phyloP scores from a whole-genome alignment of 2,113 vertebrate genomes.

The Tapirus terrestris region DNA sequence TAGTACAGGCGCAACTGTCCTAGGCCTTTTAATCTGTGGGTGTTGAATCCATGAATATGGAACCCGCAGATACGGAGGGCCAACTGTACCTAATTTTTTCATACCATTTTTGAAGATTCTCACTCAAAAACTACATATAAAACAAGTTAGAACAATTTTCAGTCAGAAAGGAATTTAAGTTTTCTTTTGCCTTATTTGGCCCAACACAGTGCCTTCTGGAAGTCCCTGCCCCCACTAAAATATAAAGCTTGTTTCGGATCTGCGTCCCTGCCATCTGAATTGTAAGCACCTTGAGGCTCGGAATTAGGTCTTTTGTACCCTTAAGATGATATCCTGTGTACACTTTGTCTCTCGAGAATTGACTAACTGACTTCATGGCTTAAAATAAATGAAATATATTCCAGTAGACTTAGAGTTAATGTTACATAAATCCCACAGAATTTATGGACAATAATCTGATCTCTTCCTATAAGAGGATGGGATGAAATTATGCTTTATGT shows the following conservation, averaged over 20 bases:
- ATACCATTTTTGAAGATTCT: neutral
- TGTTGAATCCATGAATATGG: too few relatives aligned
- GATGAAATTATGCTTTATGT: neutral
- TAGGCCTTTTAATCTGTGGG: too few relatives aligned
- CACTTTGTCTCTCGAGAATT: neutral
- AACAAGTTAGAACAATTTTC: neutral
- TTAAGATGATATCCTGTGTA: neutral
- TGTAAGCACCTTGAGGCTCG: neutral
- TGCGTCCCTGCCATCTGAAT: neutral
- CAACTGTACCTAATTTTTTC: neutral
- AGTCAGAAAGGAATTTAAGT: neutral
- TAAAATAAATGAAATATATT: slow-evolving; percentile 23
- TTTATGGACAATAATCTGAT: slow-evolving; percentile 51
- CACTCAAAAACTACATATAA: neutral
- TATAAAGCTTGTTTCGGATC: neutral
- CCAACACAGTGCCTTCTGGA: fast-evolving
- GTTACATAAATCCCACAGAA: slow-evolving; percentile 30
- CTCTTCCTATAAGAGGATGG: neutral
- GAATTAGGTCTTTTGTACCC: neutral
- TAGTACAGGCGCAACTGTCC: too few relatives aligned
- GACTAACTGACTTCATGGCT: neutral
- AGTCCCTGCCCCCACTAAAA: neutral
- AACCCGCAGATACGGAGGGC: too few relatives aligned
- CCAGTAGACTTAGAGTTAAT: slow-evolving; percentile 51
- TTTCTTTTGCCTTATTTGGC: neutral